These are phyloP conservation scores for Redunca redunca DNA, from an alignment of 2,113 vertebrate species.

Conservation along the genomic window DNA sequence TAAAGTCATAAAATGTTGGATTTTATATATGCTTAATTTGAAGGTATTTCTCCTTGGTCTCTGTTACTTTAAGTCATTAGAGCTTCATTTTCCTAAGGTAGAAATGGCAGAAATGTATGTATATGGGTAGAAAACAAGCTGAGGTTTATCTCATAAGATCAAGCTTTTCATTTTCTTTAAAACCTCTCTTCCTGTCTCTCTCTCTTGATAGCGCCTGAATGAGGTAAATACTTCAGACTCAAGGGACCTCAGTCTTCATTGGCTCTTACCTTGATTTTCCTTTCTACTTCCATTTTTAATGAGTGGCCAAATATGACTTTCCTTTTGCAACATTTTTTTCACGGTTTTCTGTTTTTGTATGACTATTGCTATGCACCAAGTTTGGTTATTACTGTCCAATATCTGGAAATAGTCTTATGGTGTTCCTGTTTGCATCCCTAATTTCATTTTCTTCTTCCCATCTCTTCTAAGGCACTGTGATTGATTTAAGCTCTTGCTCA, in stretches of 20 bases:
- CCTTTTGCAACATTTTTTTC: not conserved
- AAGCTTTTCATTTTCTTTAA: not conserved
- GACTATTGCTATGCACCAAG: not conserved
- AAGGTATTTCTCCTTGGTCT: slow-evolving; percentile 9
- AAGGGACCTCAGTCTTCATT: not conserved
- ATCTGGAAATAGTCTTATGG: not conserved
- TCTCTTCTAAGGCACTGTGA: not conserved
- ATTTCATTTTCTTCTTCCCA: not conserved
- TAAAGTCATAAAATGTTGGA: slow-evolving; percentile 36
- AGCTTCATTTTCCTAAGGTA: slow-evolving; percentile 4
- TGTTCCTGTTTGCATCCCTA: not conserved
- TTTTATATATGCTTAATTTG: slow-evolving; percentile 48
- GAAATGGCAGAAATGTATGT: not conserved
- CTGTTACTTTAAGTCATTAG: slow-evolving; percentile 25
- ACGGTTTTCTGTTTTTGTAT: not conserved
- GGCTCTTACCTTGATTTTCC: not conserved
- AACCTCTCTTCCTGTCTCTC: not conserved
- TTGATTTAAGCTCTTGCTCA: not conserved
- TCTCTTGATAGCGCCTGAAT: not conserved
- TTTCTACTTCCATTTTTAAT: not conserved
- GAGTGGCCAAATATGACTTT: not conserved
- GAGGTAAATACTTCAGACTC: not conserved
- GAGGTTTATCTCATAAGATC: not conserved
- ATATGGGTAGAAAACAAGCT: not conserved
- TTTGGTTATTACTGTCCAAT: not conserved